phyloP scores from a whole-genome alignment of 2,888 invertebrate genomes.

The Eupithecia dodoneata region DNA sequence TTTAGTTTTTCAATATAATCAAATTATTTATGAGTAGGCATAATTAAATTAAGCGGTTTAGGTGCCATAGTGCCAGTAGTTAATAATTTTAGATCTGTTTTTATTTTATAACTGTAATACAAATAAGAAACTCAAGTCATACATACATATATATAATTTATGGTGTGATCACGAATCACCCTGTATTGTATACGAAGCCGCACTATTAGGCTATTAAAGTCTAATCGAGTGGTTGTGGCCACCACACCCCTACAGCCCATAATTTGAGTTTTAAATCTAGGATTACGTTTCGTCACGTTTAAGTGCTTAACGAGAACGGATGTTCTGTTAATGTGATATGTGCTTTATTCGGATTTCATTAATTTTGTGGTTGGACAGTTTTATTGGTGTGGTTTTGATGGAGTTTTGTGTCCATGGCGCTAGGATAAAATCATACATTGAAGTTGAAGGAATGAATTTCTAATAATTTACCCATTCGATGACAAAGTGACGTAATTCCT shows the following conservation, averaged over 20 bases:
- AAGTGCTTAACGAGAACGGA: conserved; percentile 22
- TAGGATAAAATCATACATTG: too few relatives aligned
- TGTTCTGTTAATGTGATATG: conserved; percentile 21
- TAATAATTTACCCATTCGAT: too few relatives aligned
- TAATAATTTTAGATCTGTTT: neutral
- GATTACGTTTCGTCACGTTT: conserved; percentile 40
- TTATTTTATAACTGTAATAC: neutral
- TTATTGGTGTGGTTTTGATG: neutral
- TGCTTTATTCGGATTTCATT: conserved; percentile 20
- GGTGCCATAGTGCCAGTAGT: neutral
- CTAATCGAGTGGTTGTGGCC: conserved; percentile 44
- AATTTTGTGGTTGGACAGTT: conserved; percentile 7
- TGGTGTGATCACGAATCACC: conserved; percentile 2
- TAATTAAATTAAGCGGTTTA: neutral
- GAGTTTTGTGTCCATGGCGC: neutral
- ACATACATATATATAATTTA: neutral
- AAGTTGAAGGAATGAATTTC: too few relatives aligned
- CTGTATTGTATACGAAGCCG: conserved; percentile 5
- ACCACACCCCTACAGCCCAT: conserved; percentile 30
- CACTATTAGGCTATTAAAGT: conserved; percentile 38
- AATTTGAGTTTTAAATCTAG: conserved; percentile 30
- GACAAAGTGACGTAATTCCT: too few relatives aligned
- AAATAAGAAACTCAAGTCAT: neutral
- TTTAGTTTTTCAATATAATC: too few relatives aligned
- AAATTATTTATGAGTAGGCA: too few relatives aligned